These are phyloP conservation scores for Colletes latitarsis DNA, from an alignment of 1,140 invertebrate genomes.

Conservation along the genomic window DNA sequence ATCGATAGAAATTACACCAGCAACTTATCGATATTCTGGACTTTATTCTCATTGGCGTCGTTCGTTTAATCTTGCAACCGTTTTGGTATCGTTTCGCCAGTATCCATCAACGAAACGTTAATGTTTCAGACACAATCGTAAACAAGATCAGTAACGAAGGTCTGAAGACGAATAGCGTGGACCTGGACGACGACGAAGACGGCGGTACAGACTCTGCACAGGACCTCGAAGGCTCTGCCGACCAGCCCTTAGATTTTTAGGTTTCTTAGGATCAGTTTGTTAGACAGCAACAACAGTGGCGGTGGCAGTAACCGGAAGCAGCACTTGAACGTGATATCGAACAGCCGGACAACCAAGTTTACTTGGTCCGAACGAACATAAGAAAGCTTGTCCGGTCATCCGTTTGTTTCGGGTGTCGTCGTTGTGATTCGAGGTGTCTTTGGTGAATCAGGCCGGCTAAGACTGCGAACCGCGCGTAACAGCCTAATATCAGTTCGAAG, in stretches of 20 bases:
- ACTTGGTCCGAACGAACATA: neutral
- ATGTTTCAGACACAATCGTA: constrained; percentile 82
- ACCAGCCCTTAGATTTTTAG: constrained; percentile 90
- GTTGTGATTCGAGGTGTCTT: constrained; percentile 55
- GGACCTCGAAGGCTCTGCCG: constrained; percentile 88
- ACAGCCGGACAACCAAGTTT: constrained; percentile 9
- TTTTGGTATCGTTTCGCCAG: neutral
- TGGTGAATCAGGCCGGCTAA: constrained; percentile 32
- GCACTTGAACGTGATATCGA: constrained; percentile 46
- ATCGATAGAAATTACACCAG: neutral
- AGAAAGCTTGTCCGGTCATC: constrained; percentile 24
- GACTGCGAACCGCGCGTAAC: constrained; percentile 21
- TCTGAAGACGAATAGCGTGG: constrained; percentile 79
- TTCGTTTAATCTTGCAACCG: neutral
- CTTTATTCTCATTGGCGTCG: neutral
- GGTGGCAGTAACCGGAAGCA: constrained; percentile 24
- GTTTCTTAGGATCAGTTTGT: constrained; percentile 39
- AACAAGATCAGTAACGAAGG: constrained; percentile 82
- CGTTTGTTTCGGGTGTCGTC: constrained; percentile 27
- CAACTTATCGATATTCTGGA: too few relatives aligned
- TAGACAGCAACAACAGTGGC: constrained; percentile 14
- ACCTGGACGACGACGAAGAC: constrained; percentile 85
- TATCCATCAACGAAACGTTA: neutral
- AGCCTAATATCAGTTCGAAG: constrained; percentile 51
- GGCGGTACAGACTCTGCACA: constrained; percentile 85